Percentiles rank a stretch among this genome's conserved stretches.
These are phyloP conservation scores for Mus minutoides DNA, from an alignment of 2,797 vertebrate genomes.

Conservation along the genomic window DNA sequence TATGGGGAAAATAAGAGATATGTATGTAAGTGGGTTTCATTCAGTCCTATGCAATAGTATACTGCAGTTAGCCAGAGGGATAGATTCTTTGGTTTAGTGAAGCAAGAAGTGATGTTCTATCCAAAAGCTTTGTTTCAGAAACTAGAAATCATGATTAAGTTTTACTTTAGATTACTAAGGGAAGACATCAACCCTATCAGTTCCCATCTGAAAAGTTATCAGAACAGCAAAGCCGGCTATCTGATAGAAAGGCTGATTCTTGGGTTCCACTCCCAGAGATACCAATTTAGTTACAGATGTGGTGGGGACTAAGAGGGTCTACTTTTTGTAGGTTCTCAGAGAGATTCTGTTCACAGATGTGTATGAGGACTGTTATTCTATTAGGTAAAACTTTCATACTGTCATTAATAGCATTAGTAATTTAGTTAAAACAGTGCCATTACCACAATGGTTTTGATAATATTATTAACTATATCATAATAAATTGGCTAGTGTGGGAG, in stretches of 20 bases:
- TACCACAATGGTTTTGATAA: not conserved
- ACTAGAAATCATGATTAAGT: not conserved
- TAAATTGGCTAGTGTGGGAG: not conserved
- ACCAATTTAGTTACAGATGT: conserved; percentile 1
- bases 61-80: not conserved
- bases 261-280: not conserved
- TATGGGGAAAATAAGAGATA: too few species aligned
- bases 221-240: not conserved
- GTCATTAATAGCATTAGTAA: not conserved
- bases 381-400: not conserved
- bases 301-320: not conserved
- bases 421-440: not conserved
- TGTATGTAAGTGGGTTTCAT: rapidly evolving
- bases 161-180: not conserved
- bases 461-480: not conserved
- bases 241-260: not conserved
- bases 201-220: not conserved
- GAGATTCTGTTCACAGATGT: not conserved
- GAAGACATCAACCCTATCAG: not conserved
- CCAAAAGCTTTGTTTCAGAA: conserved; percentile 1
- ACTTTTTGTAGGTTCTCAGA: not conserved
- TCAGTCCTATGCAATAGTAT: not conserved
- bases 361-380: not conserved
- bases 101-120: not conserved
- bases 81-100: not conserved